Conservation (phyloP, 2,113 vertebrate genomes). For the Axis porcinus region DNA sequence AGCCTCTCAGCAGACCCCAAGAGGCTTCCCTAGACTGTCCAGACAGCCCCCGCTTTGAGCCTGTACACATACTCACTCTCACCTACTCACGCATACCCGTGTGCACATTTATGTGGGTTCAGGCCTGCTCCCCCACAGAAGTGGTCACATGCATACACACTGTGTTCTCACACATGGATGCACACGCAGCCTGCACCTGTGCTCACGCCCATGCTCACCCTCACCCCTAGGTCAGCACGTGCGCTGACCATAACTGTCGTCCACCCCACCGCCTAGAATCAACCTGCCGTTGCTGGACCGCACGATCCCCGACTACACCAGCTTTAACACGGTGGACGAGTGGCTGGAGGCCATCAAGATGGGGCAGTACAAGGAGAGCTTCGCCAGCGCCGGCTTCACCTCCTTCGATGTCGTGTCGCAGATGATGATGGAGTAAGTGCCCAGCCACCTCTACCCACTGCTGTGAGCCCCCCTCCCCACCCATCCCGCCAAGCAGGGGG, state of each 20-base stretch:
- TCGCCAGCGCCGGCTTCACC: slow-evolving; percentile 89
- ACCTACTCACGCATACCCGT: fast-evolving
- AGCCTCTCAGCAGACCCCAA: not conserved
- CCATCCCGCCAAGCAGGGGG: fast-evolving
- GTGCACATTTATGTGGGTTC: not conserved
- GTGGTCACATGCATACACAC: not conserved
- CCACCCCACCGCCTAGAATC: slow-evolving; percentile 81
- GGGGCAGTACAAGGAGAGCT: slow-evolving; percentile 98
- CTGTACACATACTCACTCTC: not conserved
- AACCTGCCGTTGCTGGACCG: slow-evolving; percentile 95
- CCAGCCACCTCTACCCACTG: fast-evolving
- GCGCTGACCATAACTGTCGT: not conserved
- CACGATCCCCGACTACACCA: slow-evolving; percentile 94
- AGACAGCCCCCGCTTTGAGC: not conserved
- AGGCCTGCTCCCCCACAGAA: fast-evolving
- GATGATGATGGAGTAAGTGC: slow-evolving; percentile 96
- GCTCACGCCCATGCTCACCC: not conserved
- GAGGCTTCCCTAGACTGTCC: not conserved
- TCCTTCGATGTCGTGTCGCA: slow-evolving; percentile 94
- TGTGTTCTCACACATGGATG: fast-evolving
- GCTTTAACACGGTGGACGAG: slow-evolving; percentile 94
- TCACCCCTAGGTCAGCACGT: fast-evolving
- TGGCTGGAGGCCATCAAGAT: slow-evolving; percentile 99
- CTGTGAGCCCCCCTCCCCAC: fast-evolving
- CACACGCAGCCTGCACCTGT: not conserved